phyloP scores from a whole-genome alignment of 2,888 invertebrate genomes.

The Tenthredo livida region DNA sequence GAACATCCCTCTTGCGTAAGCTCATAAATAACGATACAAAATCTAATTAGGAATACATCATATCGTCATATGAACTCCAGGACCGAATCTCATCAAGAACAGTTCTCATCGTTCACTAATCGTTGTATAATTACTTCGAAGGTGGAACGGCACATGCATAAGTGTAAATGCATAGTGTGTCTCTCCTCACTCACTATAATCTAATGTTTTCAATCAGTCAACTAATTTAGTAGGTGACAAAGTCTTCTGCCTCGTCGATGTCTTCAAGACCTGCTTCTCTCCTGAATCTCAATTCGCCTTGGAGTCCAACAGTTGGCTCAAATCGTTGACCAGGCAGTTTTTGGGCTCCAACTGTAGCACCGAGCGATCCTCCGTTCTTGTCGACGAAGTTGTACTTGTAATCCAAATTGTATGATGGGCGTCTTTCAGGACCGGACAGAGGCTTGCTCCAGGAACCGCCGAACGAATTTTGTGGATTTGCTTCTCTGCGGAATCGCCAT shows the following conservation, averaged over 20 bases:
- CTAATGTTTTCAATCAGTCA: background rate
- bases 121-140: background rate
- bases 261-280: background rate
- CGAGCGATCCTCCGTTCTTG: conserved; percentile 59
- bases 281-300: conserved; percentile 57
- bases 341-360: conserved; percentile 59
- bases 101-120: background rate
- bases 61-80: background rate
- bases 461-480: conserved; percentile 11
- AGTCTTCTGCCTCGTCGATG: background rate
- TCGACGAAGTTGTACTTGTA: conserved; percentile 61
- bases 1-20: background rate
- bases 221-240: background rate
- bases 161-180: background rate
- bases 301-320: conserved; percentile 60
- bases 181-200: background rate
- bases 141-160: background rate
- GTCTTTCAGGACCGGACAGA: conserved; percentile 59
- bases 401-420: conserved; percentile 59
- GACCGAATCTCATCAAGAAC: background rate
- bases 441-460: conserved; percentile 56
- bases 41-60: background rate
- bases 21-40: background rate
- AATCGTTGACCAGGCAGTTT: conserved; percentile 59
- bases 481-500: conserved; percentile 53